Evolutionary conservation across 2,113 vertebrate genomes (phyloP).

Genomic region (Hipposideros armiger): DNA sequence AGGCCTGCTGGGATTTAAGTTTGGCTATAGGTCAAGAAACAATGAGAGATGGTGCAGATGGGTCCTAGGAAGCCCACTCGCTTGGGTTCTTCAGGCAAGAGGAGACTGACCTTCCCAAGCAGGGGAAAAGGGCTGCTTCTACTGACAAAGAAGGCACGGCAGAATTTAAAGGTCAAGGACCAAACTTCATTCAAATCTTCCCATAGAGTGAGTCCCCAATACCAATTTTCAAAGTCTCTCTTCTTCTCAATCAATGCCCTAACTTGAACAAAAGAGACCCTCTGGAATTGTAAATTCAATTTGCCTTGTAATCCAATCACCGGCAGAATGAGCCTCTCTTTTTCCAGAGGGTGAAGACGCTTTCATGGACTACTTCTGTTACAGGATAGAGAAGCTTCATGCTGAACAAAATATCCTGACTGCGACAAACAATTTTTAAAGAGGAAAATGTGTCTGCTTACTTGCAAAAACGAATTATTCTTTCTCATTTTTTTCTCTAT

Average conservation of each 20-base stretch:
- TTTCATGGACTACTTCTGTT: neutral
- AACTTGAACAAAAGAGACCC: neutral
- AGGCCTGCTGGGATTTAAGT: neutral
- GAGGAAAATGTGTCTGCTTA: neutral
- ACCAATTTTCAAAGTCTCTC: neutral
- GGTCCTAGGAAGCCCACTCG: too few relatives aligned
- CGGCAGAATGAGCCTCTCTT: neutral
- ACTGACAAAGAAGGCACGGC: neutral
- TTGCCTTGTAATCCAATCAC: neutral
- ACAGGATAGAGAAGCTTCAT: neutral
- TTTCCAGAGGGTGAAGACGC: neutral
- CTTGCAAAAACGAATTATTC: conserved; percentile 32
- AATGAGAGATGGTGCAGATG: neutral
- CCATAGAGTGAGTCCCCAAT: neutral
- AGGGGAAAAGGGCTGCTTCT: neutral
- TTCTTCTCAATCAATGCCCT: neutral
- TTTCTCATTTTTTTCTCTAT: neutral
- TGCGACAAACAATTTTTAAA: conserved; percentile 1
- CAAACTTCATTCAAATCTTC: neutral
- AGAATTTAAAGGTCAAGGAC: neutral
- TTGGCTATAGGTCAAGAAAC: neutral
- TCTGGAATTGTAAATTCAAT: neutral
- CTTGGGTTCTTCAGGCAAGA: neutral
- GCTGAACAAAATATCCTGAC: neutral
- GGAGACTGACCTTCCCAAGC: neutral